Percentiles rank a stretch among this genome's conserved stretches.
These are phyloP conservation scores for Tachystola acroxantha DNA, from an alignment of 2,888 invertebrate species.

Conservation along the genomic window DNA sequence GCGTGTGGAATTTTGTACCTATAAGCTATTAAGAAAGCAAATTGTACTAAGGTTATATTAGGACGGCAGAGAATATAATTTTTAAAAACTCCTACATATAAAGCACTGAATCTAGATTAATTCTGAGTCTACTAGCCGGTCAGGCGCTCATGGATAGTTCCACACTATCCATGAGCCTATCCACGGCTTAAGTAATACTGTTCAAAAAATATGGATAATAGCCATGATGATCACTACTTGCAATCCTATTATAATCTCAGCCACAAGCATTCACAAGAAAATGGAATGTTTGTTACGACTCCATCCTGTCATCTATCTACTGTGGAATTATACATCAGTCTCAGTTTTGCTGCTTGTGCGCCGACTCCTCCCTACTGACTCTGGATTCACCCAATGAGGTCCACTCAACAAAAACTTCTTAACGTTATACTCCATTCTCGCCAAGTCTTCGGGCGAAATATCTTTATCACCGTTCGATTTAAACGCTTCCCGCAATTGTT, in stretches of 20 bases:
- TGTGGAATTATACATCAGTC: slow-evolving; percentile 71
- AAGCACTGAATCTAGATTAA: no score
- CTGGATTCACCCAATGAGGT: slow-evolving; percentile 57
- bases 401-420: slow-evolving; percentile 84
- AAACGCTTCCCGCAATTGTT: slow-evolving; percentile 41
- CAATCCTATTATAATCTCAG: no score
- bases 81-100: no score
- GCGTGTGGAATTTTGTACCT: background rate
- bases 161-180: no score
- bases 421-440: slow-evolving; percentile 88
- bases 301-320: slow-evolving; percentile 33
- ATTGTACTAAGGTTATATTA: background rate
- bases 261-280: background rate
- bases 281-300: slow-evolving; percentile 34
- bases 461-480: slow-evolving; percentile 54
- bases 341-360: slow-evolving; percentile 76
- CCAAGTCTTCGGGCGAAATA: slow-evolving; percentile 78
- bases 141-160: no score
- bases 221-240: no score
- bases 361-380: slow-evolving; percentile 48
- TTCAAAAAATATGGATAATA: no score
- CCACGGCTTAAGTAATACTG: no score
- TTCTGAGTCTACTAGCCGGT: no score
- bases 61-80: no score
- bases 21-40: background rate